These are phyloP conservation scores for Typhlichthys eigenmanni DNA, from an alignment of 2,797 vertebrate species.

Conservation along the genomic window DNA sequence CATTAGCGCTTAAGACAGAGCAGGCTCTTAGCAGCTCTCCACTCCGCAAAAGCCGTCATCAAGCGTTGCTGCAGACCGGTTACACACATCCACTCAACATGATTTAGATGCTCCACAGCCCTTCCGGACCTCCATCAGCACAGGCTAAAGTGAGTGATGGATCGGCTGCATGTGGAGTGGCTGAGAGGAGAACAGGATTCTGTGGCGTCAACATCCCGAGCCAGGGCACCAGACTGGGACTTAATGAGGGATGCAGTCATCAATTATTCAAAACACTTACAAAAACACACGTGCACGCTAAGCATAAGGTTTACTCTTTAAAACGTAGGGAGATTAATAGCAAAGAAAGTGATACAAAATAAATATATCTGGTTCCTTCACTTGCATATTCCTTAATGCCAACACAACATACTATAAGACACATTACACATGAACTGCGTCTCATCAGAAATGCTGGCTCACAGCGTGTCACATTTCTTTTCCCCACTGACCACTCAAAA, in stretches of 20 bases:
- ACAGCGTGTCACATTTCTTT: no score
- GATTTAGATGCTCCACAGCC: conserved; percentile 49
- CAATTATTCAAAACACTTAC: conserved; percentile 78
- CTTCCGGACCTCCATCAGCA: conserved; percentile 46
- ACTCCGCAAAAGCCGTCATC: conserved; percentile 20
- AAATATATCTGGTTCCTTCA: conserved; percentile 1
- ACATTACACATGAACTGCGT: not conserved
- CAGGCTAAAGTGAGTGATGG: conserved; percentile 51
- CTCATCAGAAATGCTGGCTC: no score
- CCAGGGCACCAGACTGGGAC: conserved; percentile 55
- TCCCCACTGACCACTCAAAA: not conserved
- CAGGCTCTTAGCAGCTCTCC: conserved; percentile 17
- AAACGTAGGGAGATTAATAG: conserved; percentile 14
- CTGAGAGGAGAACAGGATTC: conserved; percentile 43
- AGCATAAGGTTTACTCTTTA: conserved; percentile 15
- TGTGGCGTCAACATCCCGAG: conserved; percentile 56
- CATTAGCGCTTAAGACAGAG: conserved; percentile 24
- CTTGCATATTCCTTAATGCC: conserved; percentile 38
- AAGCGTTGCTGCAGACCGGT: conserved; percentile 22
- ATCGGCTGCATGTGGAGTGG: conserved; percentile 50
- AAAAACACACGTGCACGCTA: conserved; percentile 46
- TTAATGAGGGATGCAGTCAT: conserved; percentile 76
- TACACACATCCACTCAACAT: conserved; percentile 59
- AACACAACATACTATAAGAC: conserved; percentile 6
- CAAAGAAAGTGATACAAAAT: conserved; percentile 13